A percentile compares a stretch with the other conserved stretches of the same genome.
Evolutionary conservation across 2,113 vertebrate species (phyloP).

Genomic region (Origma solitaria): DNA sequence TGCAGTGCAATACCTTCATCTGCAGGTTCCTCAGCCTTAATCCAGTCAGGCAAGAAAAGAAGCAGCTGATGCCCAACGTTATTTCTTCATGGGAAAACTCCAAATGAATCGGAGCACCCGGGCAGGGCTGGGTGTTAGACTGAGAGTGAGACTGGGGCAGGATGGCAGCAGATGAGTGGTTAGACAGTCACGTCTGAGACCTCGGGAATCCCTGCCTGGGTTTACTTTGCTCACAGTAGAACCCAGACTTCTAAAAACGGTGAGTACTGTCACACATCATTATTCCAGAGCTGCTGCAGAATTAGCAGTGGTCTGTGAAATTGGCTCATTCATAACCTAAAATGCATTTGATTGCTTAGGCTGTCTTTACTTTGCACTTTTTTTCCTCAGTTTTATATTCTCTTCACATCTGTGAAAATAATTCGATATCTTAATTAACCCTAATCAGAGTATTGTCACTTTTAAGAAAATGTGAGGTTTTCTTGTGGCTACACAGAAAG

Average conservation of each 20-base stretch:
- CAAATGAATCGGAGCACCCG: background rate
- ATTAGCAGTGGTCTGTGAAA: background rate
- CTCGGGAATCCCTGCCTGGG: background rate
- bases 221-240: background rate
- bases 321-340: background rate
- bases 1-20: slow-evolving; percentile 3
- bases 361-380: background rate
- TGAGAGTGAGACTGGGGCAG: background rate
- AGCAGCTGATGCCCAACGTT: background rate
- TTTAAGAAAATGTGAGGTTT: background rate
- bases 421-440: background rate
- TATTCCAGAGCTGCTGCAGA: background rate
- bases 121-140: background rate
- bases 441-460: background rate
- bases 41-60: background rate
- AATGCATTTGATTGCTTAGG: background rate
- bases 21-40: background rate
- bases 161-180: background rate
- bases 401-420: background rate
- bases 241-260: background rate
- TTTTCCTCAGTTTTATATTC: background rate
- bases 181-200: background rate
- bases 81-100: background rate
- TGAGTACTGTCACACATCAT: background rate
- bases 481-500: background rate